phyloP scores from a whole-genome alignment of 1,140 invertebrate species.

The Penaeus indicus region DNA sequence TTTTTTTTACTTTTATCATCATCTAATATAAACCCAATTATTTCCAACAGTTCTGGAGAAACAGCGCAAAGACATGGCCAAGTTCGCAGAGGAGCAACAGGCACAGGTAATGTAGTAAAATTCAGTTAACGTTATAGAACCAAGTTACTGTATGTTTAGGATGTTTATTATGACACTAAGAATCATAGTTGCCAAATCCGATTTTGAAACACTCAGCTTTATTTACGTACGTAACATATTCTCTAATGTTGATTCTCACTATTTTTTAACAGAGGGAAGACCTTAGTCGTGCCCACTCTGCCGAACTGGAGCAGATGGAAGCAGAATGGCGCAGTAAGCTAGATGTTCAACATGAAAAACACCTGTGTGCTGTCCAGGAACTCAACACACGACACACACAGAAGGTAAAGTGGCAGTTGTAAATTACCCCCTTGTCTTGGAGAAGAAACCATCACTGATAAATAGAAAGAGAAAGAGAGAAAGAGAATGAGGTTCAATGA shows the following conservation, averaged over 20 bases:
- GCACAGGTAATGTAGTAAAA: conserved; percentile 25
- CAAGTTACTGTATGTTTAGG: not conserved
- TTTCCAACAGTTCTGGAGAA: conserved; percentile 47
- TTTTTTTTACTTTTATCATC: too few species aligned
- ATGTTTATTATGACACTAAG: not conserved
- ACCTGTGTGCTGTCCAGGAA: conserved; percentile 51
- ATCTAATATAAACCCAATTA: not conserved
- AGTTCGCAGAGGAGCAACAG: conserved; percentile 55
- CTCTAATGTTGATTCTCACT: too few species aligned
- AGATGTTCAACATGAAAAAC: conserved; percentile 51
- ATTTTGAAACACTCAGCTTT: too few species aligned
- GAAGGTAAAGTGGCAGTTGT: conserved; percentile 7
- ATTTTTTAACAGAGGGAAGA: conserved; percentile 32
- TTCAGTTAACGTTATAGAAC: not conserved
- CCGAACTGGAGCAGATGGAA: conserved; percentile 49
- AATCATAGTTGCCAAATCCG: too few species aligned
- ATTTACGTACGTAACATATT: too few species aligned
- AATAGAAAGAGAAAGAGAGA: not conserved
- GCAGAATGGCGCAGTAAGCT: conserved; percentile 49
- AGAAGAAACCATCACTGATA: not conserved
- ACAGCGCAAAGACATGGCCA: conserved; percentile 44
- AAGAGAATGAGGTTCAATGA: not conserved
- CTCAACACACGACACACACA: conserved; percentile 52
- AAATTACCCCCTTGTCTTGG: not conserved
- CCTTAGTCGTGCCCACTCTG: conserved; percentile 46